Base-by-base conservation (phyloP, 2,888 invertebrate genomes). In the Petrolisthes manimaculis region DNA sequence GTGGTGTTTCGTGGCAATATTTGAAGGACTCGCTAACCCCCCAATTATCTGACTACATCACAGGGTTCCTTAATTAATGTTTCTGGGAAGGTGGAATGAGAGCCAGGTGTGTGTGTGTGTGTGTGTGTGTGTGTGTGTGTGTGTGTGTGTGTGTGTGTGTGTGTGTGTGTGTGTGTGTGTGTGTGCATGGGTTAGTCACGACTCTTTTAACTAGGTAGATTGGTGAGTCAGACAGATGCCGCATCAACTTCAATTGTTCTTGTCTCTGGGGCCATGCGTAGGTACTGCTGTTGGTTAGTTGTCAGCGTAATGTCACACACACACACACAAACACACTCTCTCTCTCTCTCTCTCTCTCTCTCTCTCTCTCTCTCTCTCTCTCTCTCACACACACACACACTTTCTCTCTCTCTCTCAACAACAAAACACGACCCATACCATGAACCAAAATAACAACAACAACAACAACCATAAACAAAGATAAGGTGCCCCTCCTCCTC, bases 151-250 rank as follows among this genome's bases (percentile, higher is more conserved):
- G 75, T 75, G 24, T 75, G 75, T 75, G 75, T 75, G 75, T 75
- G 81, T 81, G 81, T 81, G 81, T 81, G 61, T 21, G 67, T 81
- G 67, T 55, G 81, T 55, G 37, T n/a, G 81, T 55, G 81, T 55
- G 67, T 55, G 81, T 18, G 8, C 37, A 5, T 21, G 14, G 61
- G 55, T 56, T 61, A 56, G 82, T 82, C 53, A 51, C 51, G 24
- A 53, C 82, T 51, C 37, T 14, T 24, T 12, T 51, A 69, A n/a
- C 82, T 56, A 37, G 24, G 53, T 56, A 82, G 67, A 69, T 56
- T 51, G 69, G 82, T 24, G 82, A 67, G 56, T 21, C 67, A 67
- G 56, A 55, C 61, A 37, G 37, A 51, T 69, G n/a, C 61, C 51
- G 81, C 54, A 21, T 51, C 21, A 21, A 56, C 61, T 21, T 55